Evolutionary conservation across 2,888 invertebrate species (phyloP).

Genomic region (Digitonthophagus gazella): DNA sequence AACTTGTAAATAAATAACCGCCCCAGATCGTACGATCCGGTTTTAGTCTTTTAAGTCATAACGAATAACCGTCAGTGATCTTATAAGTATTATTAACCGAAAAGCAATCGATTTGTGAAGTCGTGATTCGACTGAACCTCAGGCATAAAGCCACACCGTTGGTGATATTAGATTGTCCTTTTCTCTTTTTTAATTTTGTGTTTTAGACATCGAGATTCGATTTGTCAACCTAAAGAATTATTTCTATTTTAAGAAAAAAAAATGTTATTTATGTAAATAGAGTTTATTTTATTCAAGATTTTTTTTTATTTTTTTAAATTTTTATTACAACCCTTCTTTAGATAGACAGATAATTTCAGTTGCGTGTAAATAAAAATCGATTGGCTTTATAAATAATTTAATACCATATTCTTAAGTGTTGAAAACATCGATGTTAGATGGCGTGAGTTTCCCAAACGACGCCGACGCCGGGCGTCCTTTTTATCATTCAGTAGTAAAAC

Average conservation of each 20-base stretch:
- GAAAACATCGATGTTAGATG: neutral
- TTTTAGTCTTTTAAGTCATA: neutral
- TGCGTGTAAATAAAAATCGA: too few relatives aligned
- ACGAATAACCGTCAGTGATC: conserved; percentile 5
- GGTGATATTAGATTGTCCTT: neutral
- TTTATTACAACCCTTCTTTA: too few relatives aligned
- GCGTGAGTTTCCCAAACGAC: neutral
- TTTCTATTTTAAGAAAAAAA: neutral
- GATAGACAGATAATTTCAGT: too few relatives aligned
- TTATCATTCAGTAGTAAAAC: neutral
- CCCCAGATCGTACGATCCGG: neutral
- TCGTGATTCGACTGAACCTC: neutral
- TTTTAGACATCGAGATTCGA: neutral
- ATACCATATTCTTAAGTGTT: too few relatives aligned
- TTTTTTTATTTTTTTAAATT: neutral
- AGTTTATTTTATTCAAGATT: neutral
- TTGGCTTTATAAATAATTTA: too few relatives aligned
- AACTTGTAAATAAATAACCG: conserved; percentile 12
- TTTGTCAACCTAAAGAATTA: neutral
- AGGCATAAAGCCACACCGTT: neutral
- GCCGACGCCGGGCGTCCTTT: neutral
- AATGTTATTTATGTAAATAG: neutral
- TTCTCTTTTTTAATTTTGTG: neutral
- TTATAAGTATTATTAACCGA: conserved; percentile 11
- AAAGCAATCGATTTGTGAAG: neutral